phyloP scores from a whole-genome alignment of 2,888 invertebrate species.

The Nudaria mundana region DNA sequence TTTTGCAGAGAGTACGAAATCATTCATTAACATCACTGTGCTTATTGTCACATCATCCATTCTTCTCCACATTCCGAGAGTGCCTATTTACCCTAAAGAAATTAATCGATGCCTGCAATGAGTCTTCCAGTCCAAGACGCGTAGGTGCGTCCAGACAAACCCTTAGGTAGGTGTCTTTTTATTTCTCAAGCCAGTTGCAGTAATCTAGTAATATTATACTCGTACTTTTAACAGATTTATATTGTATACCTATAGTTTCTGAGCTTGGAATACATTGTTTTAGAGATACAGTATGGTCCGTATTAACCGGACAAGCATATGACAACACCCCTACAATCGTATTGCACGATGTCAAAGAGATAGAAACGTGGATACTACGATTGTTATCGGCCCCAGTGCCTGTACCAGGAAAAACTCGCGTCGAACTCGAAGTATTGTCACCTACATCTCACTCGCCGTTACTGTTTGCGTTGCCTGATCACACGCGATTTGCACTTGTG shows the following conservation, averaged over 20 bases:
- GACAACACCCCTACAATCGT: slow-evolving; percentile 93
- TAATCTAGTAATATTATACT: too few relatives aligned
- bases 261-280: too few relatives aligned
- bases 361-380: slow-evolving; percentile 99
- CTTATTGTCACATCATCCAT: slow-evolving; percentile 99
- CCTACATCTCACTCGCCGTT: slow-evolving; percentile 91
- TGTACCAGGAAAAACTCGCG: slow-evolving; percentile 96
- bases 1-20: slow-evolving; percentile 88
- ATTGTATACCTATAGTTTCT: too few relatives aligned
- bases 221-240: too few relatives aligned
- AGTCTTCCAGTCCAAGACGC: slow-evolving; percentile 92
- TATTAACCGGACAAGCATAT: slow-evolving; percentile 91
- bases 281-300: slow-evolving; percentile 98
- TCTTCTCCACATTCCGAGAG: slow-evolving; percentile 99
- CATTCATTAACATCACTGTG: slow-evolving; percentile 98
- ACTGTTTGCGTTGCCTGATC: slow-evolving; percentile 97
- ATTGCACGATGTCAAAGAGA: slow-evolving; percentile 97
- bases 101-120: slow-evolving; percentile 98
- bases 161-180: slow-evolving; percentile 83
- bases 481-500: slow-evolving; percentile 97
- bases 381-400: slow-evolving; percentile 98
- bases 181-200: not conserved
- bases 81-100: slow-evolving; percentile 97
- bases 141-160: slow-evolving; percentile 94
- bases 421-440: slow-evolving; percentile 91